Evolutionary conservation across 2,113 vertebrate genomes (phyloP), one percentile per base, ranked within the genome.

Genomic region (Channa maculata): DNA sequence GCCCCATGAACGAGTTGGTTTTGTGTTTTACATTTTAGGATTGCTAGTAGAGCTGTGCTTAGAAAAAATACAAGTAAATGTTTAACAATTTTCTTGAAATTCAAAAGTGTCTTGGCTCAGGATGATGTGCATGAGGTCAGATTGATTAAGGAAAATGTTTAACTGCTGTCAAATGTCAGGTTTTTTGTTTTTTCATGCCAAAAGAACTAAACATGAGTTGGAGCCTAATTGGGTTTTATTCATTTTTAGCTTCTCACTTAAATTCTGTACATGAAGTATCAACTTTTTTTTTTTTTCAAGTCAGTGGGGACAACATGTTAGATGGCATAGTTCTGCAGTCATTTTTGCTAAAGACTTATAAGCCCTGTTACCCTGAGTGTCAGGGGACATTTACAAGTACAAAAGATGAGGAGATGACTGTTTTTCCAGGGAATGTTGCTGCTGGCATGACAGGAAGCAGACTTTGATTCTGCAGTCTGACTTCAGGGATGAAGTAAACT

Each of bases 341-440:
- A 59, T 48, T 73, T 65, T n/a, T 8, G 45, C 51, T 39, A 8
- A 67, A 75, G 52, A 57, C 77, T 34, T 44, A 46, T 37, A 2
- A 63, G 37, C 4, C 13, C 11, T 4, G 3, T 24, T 43, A 8
- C 13, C 5, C 9, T 71, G 34, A 53, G 6, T 36, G 46, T 77
- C 82, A 79, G 74, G 13, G 65, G 59, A 72, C 73, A 3, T 67
- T 83, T 73, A 50, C 33, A 45, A 77, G 50, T 14, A 59, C 4
- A 75, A 65, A 60, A 69, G 49, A 54, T 53, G 10, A 46, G 13
- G 43, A 24, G 11, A 45, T 45, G 52, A 54, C 38, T 5, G 14
- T 63, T 72, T 55, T 5, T 39, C 13, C 38, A n/a, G 8, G 72
- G 75, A 71, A 67, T 69, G 46, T 55, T 24, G 24, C 45, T 34